Conservation (phyloP, 2,888 invertebrate species). For the Timema podura region DNA sequence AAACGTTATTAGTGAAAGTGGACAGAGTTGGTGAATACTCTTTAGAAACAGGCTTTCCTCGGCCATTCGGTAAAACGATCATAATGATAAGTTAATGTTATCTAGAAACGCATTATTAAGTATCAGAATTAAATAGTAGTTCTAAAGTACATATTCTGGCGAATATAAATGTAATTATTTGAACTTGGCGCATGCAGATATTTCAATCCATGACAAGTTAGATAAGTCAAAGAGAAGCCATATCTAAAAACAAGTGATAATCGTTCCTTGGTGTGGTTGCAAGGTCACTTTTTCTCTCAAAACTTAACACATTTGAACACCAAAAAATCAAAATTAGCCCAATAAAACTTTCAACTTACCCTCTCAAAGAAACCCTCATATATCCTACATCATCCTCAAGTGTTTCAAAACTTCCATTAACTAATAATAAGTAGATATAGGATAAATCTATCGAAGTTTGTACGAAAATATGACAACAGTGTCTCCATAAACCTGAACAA, state of each 20-base stretch:
- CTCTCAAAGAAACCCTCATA: not conserved
- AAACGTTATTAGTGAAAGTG: too few relatives aligned
- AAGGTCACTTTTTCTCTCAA: constrained; percentile 31
- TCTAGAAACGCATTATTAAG: not conserved
- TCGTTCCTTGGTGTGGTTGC: constrained; percentile 29
- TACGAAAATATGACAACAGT: constrained; percentile 33
- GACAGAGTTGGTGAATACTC: too few relatives aligned
- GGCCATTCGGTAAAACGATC: too few relatives aligned
- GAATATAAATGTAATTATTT: too few relatives aligned
- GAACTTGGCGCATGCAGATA: not conserved
- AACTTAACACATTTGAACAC: constrained; percentile 13
- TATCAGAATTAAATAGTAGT: not conserved
- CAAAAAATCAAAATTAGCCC: not conserved
- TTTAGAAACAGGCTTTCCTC: too few relatives aligned
- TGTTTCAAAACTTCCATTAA: too few relatives aligned
- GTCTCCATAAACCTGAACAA: constrained; percentile 30
- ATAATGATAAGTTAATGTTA: too few relatives aligned
- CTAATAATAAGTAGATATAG: too few relatives aligned
- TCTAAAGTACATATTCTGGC: not conserved
- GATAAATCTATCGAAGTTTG: constrained; percentile 11
- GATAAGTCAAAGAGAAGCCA: constrained; percentile 27
- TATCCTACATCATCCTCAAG: too few relatives aligned
- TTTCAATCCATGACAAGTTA: constrained; percentile 5
- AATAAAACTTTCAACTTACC: not conserved
- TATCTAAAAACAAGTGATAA: constrained; percentile 31